phyloP scores from a whole-genome alignment of 2,888 invertebrate species.

The Catocala sponsa region DNA sequence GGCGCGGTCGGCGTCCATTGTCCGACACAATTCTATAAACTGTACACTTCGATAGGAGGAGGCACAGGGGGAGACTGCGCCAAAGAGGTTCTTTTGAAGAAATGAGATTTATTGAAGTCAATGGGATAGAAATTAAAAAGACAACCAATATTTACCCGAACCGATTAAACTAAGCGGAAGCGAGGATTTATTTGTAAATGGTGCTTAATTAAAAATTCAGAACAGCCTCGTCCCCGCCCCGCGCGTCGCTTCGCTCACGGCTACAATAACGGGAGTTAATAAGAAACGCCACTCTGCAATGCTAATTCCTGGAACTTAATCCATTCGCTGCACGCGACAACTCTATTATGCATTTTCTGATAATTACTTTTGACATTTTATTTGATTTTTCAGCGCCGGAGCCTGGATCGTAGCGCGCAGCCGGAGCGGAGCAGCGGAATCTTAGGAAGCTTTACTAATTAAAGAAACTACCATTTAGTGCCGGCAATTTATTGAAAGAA shows the following conservation, averaged over 20 bases:
- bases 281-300: slow-evolving; percentile 38
- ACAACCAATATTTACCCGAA: slow-evolving; percentile 32
- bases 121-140: slow-evolving; percentile 51
- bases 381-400: slow-evolving; percentile 23
- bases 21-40: neutral
- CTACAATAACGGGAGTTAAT: slow-evolving; percentile 30
- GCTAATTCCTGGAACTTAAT: slow-evolving; percentile 44
- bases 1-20: neutral
- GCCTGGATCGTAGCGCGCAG: too few species aligned
- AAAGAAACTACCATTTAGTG: slow-evolving; percentile 7
- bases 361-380: slow-evolving; percentile 36
- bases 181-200: slow-evolving; percentile 21
- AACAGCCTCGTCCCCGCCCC: slow-evolving; percentile 7
- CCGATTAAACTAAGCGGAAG: slow-evolving; percentile 24
- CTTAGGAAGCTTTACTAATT: slow-evolving; percentile 3
- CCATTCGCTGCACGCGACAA: slow-evolving; percentile 42
- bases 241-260: slow-evolving; percentile 5
- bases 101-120: slow-evolving; percentile 47
- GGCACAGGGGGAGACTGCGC: neutral
- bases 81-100: slow-evolving; percentile 31
- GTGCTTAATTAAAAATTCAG: slow-evolving; percentile 29
- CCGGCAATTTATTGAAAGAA: slow-evolving; percentile 1
- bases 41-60: neutral
- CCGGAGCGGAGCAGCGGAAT: too few species aligned
- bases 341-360: slow-evolving; percentile 43